Evolutionary conservation across 2,797 vertebrate genomes (phyloP).

Genomic region (Aulostomus chinensis): DNA sequence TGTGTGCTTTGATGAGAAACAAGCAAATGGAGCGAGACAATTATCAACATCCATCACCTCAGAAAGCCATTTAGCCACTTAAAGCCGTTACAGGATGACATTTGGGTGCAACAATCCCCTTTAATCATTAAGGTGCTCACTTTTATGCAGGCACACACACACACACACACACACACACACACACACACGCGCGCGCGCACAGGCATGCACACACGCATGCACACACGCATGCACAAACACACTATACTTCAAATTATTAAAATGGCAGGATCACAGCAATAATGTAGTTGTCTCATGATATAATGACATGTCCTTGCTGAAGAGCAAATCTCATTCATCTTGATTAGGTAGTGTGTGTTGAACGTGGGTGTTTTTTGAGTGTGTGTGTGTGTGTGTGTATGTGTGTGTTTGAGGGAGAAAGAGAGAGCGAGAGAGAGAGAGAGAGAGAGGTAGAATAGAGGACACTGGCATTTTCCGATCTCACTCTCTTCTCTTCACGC

Average conservation of each 20-base stretch:
- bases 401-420: no score
- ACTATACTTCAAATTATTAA: constrained; percentile 5
- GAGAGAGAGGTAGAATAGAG: constrained; percentile 37
- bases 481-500: constrained; percentile 25
- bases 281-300: constrained; percentile 50
- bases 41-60: constrained; percentile 73
- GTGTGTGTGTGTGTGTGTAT: constrained; percentile 2
- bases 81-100: constrained; percentile 56
- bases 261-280: constrained; percentile 30
- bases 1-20: constrained; percentile 30
- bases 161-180: no score
- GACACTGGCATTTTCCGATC: constrained; percentile 41
- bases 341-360: constrained; percentile 34
- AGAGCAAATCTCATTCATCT: constrained; percentile 55
- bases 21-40: constrained; percentile 59
- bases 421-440: constrained; percentile 1
- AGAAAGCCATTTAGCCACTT: constrained; percentile 72
- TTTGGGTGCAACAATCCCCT: constrained; percentile 40
- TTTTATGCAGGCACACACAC: neutral
- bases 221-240: neutral
- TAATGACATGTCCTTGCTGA: constrained; percentile 38
- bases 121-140: constrained; percentile 39
- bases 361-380: no score
- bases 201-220: neutral
- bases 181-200: no score